These are phyloP conservation scores for Cordilura impudica DNA, from an alignment of 2,888 invertebrate species.

Conservation along the genomic window DNA sequence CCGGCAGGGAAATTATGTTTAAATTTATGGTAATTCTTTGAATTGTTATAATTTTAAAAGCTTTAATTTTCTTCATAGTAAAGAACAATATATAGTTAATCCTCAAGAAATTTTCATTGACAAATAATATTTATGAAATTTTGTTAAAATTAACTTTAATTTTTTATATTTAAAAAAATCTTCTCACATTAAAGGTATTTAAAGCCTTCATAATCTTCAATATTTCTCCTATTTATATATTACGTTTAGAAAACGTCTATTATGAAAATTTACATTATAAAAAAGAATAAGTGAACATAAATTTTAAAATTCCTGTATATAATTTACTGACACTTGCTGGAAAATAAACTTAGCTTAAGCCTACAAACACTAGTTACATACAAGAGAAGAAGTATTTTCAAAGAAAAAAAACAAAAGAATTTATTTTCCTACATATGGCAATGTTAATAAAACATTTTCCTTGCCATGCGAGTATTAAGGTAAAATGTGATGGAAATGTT, in stretches of 20 bases:
- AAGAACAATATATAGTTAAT: no score
- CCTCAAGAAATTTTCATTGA: no score
- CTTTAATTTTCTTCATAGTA: no score
- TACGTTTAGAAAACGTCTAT: constrained; percentile 4
- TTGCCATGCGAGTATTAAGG: background rate
- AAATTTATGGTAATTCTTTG: no score
- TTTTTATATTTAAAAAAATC: no score
- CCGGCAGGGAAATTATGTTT: no score
- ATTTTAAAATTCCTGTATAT: constrained; percentile 56
- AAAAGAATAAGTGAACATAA: constrained; percentile 37
- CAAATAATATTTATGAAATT: no score
- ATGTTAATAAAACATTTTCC: constrained; percentile 45
- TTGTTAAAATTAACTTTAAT: no score
- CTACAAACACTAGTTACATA: constrained; percentile 30
- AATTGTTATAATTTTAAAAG: no score
- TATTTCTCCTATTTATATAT: no score
- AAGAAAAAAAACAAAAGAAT: constrained; percentile 53
- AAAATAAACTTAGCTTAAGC: constrained; percentile 49
- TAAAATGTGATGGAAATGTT: constrained; percentile 21
- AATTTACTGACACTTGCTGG: constrained; percentile 61
- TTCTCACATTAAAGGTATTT: no score
- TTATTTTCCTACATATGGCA: constrained; percentile 6
- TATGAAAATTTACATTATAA: constrained; percentile 41
- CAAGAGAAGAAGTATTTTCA: constrained; percentile 19
- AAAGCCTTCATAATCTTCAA: no score